Conservation (phyloP, 2,797 vertebrate genomes). For the Epinephelus malabaricus region DNA sequence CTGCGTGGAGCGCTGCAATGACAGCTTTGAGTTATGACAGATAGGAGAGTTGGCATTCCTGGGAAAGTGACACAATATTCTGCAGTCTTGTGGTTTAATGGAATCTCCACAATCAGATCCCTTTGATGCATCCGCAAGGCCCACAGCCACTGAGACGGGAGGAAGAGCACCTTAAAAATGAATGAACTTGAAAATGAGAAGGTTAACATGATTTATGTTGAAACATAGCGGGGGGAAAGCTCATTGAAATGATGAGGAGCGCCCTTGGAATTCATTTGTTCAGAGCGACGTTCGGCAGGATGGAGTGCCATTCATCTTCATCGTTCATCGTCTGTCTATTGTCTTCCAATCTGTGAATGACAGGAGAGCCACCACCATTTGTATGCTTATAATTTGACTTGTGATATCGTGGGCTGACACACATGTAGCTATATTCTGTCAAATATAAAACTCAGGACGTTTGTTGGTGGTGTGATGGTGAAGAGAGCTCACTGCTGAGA, state of each 20-base stretch:
- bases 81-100: constrained; percentile 77
- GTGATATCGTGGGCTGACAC: constrained; percentile 43
- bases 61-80: constrained; percentile 73
- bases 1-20: constrained; percentile 37
- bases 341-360: constrained; percentile 67
- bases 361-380: constrained; percentile 55
- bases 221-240: constrained; percentile 65
- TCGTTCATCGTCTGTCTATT: constrained; percentile 78
- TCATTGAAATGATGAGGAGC: constrained; percentile 83
- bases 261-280: constrained; percentile 82
- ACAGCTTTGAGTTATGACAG: constrained; percentile 74
- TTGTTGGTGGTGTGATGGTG: constrained; percentile 6
- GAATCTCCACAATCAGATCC: constrained; percentile 75
- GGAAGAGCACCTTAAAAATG: constrained; percentile 82
- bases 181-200: constrained; percentile 86
- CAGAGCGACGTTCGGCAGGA: constrained; percentile 51
- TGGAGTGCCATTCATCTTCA: constrained; percentile 74
- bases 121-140: constrained; percentile 61
- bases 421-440: constrained; percentile 46
- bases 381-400: constrained; percentile 55
- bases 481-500: constrained; percentile 2
- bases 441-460: constrained; percentile 23
- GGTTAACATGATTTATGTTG: constrained; percentile 85
- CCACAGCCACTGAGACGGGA: constrained; percentile 51
- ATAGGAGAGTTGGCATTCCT: constrained; percentile 67